Evolutionary conservation across 1,140 invertebrate genomes (phyloP), one percentile per base, ranked within the genome.

Genomic region (Calliphora vicina): DNA sequence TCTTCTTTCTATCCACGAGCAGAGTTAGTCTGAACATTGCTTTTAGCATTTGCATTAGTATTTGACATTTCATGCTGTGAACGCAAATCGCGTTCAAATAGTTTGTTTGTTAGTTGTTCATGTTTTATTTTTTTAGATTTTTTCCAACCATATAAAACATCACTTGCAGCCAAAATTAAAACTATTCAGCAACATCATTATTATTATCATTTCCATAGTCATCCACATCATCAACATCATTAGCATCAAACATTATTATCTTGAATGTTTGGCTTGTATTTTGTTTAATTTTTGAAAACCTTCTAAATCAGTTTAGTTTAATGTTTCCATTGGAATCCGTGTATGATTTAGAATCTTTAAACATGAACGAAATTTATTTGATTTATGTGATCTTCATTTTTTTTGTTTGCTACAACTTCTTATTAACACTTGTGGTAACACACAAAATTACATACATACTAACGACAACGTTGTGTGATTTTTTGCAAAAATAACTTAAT

Each of bases 71-170:
- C 74, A 78, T 78, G 74, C 74, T 78, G 35, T 78, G 74, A 78
- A 78, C 74, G 74, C 74, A 78, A 78, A 78, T 78, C 74, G 74
- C 74, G 74, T 78, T 78, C 74, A 78, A 78, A 78, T 78, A 78
- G 35, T 25, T 78, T 78, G n/a, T 10, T 43, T 78, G 29, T 76
- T 76, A 67, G 35, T 76, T 78, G 35, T 42, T 45, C 17, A 73
- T 73, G 35, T 35, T 74, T 29, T 74, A 29, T 27, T 73, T 17
- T 74, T 74, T 29, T 74, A 2, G 10, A 35, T 50, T 50, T 43
- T 78, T 43, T n/a, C 35, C 35, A 78, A 20, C 10, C 17, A 13
- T 45, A 78, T 26, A 23, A 78, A 42, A 42, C 74, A 78, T 13
- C 35, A 43, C 74, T 43, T 43, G 74, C 42, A 78, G 25, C 35